phyloP scores from a whole-genome alignment of 2,888 invertebrate species.

The Electrophaes corylata region DNA sequence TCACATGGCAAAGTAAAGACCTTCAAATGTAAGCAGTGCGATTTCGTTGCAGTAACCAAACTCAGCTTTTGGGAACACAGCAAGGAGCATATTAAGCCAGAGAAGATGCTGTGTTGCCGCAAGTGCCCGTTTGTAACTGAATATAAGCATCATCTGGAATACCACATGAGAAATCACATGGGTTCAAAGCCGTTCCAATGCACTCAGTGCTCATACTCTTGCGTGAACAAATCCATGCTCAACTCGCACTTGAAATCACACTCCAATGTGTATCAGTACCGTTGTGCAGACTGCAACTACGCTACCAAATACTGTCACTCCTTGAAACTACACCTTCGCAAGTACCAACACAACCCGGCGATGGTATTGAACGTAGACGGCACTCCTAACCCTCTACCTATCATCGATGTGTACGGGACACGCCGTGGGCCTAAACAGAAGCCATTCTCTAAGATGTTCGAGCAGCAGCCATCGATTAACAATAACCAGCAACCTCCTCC shows the following conservation, averaged over 20 bases:
- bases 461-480: conserved; percentile 54
- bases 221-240: conserved; percentile 99
- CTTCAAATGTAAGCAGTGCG: conserved; percentile 97
- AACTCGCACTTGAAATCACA: conserved; percentile 99
- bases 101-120: conserved; percentile 95
- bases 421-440: conserved; percentile 92
- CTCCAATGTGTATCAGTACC: conserved; percentile 95
- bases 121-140: conserved; percentile 99
- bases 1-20: conserved; percentile 94
- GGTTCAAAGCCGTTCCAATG: conserved; percentile 98
- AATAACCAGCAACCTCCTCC: conserved; percentile 59
- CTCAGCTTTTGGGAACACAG: conserved; percentile 97
- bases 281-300: conserved; percentile 96
- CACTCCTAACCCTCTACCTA: conserved; percentile 92
- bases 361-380: conserved; percentile 96
- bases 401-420: conserved; percentile 96
- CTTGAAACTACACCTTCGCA: conserved; percentile 96
- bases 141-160: conserved; percentile 99
- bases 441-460: conserved; percentile 68
- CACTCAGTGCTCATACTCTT: conserved; percentile 93
- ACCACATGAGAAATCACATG: conserved; percentile 97
- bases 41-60: conserved; percentile 93
- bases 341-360: conserved; percentile 95
- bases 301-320: conserved; percentile 99
- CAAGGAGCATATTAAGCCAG: conserved; percentile 95